Evolutionary conservation across 2,797 vertebrate species (phyloP).

Genomic region (Cichlasoma orientale): DNA sequence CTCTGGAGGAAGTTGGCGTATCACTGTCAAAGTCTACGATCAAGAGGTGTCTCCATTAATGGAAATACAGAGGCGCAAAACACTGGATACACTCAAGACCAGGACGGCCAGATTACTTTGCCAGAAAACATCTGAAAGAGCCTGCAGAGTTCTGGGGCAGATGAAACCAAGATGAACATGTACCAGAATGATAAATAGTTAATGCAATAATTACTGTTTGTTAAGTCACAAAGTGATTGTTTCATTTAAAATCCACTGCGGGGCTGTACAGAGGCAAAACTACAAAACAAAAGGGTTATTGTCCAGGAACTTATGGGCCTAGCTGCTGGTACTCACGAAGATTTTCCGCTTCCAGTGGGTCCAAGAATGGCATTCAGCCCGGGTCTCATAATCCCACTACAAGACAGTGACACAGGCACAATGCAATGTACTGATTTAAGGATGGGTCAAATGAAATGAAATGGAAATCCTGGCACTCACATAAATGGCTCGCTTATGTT

Average conservation of each 20-base stretch:
- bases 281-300: too few species aligned
- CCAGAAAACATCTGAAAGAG: neutral
- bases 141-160: neutral
- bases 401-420: slow-evolving; percentile 43
- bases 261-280: too few species aligned
- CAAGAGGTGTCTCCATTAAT: neutral
- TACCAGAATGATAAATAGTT: neutral
- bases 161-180: neutral
- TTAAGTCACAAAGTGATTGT: neutral
- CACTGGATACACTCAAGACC: neutral
- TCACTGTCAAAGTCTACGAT: neutral
- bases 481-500: neutral
- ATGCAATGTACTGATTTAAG: neutral
- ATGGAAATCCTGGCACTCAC: neutral
- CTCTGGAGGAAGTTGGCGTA: too few species aligned
- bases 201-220: neutral
- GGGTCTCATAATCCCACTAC: slow-evolving; percentile 86
- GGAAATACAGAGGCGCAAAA: neutral
- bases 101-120: neutral
- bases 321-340: slow-evolving; percentile 80
- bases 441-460: neutral
- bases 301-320: neutral
- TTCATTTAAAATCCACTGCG: neutral
- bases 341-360: slow-evolving; percentile 86
- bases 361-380: slow-evolving; percentile 88